Conservation (phyloP, 2,888 invertebrate genomes). For the Meteorus colon region DNA sequence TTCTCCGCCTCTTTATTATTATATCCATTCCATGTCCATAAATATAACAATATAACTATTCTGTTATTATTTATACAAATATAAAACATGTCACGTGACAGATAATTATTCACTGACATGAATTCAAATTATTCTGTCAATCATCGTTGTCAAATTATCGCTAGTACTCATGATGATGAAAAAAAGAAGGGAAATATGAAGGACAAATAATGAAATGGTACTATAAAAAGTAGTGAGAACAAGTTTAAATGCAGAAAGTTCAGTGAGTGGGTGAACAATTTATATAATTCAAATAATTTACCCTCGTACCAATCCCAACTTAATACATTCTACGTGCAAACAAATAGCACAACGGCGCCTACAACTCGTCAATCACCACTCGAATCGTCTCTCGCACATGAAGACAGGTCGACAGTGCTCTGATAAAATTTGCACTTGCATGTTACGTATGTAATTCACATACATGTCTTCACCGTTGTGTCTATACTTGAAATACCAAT, state of each 20-base stretch:
- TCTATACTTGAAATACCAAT: constrained; percentile 28
- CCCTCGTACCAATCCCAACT: not conserved
- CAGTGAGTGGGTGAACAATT: constrained; percentile 55
- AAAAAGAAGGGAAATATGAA: too few species aligned
- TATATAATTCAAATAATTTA: not conserved
- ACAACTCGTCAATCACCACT: constrained; percentile 4
- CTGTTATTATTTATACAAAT: too few species aligned
- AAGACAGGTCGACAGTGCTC: constrained; percentile 9
- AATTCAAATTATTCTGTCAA: too few species aligned
- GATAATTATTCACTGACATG: too few species aligned
- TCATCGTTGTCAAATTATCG: too few species aligned
- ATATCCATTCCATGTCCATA: not conserved
- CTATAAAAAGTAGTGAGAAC: constrained; percentile 3
- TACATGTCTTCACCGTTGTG: not conserved
- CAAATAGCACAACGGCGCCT: not conserved
- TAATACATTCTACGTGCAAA: not conserved
- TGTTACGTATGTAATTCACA: not conserved
- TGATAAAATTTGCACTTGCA: constrained; percentile 13
- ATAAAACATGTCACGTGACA: too few species aligned
- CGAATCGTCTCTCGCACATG: not conserved
- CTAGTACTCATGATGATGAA: too few species aligned
- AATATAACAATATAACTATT: not conserved
- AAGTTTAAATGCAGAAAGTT: constrained; percentile 54
- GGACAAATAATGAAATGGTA: not conserved
- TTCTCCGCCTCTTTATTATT: constrained; percentile 9